Evolutionary conservation across 2,888 invertebrate species (phyloP), one percentile per base, ranked within the genome.

Genomic region (Orgyia antiqua): DNA sequence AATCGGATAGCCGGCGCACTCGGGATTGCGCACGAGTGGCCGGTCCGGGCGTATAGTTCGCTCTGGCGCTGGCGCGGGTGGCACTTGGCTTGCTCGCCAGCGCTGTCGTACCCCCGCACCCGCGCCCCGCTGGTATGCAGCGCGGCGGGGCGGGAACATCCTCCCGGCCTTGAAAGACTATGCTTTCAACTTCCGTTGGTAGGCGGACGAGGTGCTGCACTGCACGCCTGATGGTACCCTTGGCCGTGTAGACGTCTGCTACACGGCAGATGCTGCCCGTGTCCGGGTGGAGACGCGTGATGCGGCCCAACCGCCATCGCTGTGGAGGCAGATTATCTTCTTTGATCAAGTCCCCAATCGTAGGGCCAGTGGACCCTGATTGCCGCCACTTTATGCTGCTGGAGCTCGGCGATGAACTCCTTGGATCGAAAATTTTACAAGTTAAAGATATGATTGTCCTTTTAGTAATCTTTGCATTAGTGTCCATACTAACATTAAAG

Each of bases 311-410:
- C 3, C 21, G 27, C 27, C 27, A 27, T 7, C 7, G 39, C 34
- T 19, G 19, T 7, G 19, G 19, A 7, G 19, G 19, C n/a, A 19
- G 19, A 19, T 19, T 19, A 6, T 19, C 5, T 33, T 32, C 34
- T 42, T 45, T 2, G 42, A 42, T 3, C 10, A 23, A 4, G n/a
- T 23, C 23, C 3, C 23, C 6, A 23, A 23, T 23, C 23, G 9
- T 6, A 4, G 23, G 19, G n/a, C n/a, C 19, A 19, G 2, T 8
- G 2, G 19, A 8, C 8, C 19, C 19, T 8, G 24, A 11, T 24
- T 11, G 6, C 24, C 24, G 12, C 12, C 12, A n/a, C 12, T 8
- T 4, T 24, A n/a, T 12, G 24, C 11, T 24, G 24, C n/a, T n/a
- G n/a, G n/a, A n/a, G n/a, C n/a, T n/a, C n/a, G n/a, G n/a, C n/a